Base-by-base conservation (phyloP, 2,113 vertebrate genomes). In the Carollia perspicillata region DNA sequence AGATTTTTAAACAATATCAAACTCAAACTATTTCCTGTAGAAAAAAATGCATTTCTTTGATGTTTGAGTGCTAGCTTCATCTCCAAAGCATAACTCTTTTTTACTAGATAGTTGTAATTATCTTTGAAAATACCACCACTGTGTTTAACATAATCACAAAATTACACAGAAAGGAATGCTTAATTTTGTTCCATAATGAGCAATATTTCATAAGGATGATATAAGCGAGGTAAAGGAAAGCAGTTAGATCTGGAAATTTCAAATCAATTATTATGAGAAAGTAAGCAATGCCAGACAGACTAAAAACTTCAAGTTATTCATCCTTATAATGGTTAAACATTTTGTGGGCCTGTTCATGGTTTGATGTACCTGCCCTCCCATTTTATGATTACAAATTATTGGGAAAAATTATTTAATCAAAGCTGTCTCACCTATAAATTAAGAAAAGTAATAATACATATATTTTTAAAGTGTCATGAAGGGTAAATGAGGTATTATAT, bases 1-100 rank as follows among this genome's bases (percentile, higher is more conserved):
- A 47, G 23, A 55, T 87, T 93, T 96, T 92, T 93, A 88, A 97
- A 69, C 13, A 17, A 95, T 86, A 74, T 40, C 65, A 86, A 90
- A 23, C 2, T 11, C 28, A 72, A 72, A 85, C 23, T 83, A 42
- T 20, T 87, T 28, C 11, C 86, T 79, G 2, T 37, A 55, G 35
- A 80, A 90, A 92, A 58, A 89, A 26, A 23, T 35, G 12, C 47
- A 26, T 65, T 94, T 65, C 5, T 55, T 55, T 40, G 44, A 74
- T 51, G 49, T 2, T 79, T 95, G 71, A 18, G 47, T 89, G 2
- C 5, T 23, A 74, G 3, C 0, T 78, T 66, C 2, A 74, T 35
- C 14, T 20, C 30, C 84, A 44, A 78, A 33, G 26, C 23, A 20
- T 42, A 69, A 69, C 44, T 91, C 42, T 10, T n/a, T 71, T 96